Percentiles rank a stretch among this genome's conserved stretches.
Evolutionary conservation across 2,113 vertebrate genomes (phyloP).

Genomic region (Albula glossodonta): DNA sequence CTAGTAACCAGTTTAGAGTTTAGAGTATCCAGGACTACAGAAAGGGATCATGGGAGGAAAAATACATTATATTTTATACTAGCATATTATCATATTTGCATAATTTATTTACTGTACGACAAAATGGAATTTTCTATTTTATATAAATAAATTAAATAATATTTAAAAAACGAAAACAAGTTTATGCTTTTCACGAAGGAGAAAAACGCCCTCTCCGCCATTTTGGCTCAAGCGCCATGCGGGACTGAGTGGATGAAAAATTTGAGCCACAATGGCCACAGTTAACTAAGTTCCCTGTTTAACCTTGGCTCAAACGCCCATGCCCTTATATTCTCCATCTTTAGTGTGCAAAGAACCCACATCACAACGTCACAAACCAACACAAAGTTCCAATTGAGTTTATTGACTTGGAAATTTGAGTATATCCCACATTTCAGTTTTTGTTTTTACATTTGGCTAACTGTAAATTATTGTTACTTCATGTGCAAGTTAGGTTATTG

Average conservation of each 20-base stretch:
- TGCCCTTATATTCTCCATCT: background rate
- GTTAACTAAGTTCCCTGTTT: background rate
- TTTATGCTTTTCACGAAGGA: background rate
- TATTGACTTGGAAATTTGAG: too few species aligned
- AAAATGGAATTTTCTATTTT: background rate
- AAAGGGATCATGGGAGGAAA: background rate
- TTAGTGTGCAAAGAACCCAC: background rate
- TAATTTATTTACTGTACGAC: background rate
- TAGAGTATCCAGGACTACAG: constrained; percentile 22
- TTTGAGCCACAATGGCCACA: constrained; percentile 23
- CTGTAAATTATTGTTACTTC: too few species aligned
- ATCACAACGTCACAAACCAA: too few species aligned
- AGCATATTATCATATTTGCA: background rate
- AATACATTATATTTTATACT: background rate
- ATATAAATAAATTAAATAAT: background rate
- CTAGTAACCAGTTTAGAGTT: constrained; percentile 1
- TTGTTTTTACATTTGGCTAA: too few species aligned
- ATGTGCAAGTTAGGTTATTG: too few species aligned
- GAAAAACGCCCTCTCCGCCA: constrained; percentile 1
- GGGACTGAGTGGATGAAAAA: too few species aligned
- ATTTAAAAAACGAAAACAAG: background rate
- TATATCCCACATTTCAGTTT: too few species aligned
- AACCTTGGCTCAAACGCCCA: background rate
- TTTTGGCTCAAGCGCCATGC: background rate
- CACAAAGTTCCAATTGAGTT: too few species aligned